phyloP scores from a whole-genome alignment of 2,888 invertebrate species.

The Andrena hattorfiana region DNA sequence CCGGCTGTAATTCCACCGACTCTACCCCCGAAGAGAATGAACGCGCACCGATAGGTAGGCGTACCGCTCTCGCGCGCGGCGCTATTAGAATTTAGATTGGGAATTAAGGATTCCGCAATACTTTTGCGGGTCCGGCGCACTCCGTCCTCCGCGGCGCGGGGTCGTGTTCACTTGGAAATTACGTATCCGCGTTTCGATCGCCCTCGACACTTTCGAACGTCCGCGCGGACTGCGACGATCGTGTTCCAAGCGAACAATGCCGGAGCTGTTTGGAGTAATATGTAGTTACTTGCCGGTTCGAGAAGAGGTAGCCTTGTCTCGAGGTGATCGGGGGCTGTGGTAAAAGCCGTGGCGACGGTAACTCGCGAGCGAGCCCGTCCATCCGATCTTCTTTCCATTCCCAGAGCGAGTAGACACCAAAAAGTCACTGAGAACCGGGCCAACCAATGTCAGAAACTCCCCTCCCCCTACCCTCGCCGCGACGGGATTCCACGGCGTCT shows the following conservation, averaged over 20 bases:
- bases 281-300: no score
- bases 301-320: no score
- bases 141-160: background rate
- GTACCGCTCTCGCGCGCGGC: slow-evolving; percentile 7
- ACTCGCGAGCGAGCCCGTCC: background rate
- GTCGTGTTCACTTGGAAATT: slow-evolving; percentile 36
- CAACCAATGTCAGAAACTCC: background rate
- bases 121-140: slow-evolving; percentile 20
- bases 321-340: background rate
- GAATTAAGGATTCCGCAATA: slow-evolving; percentile 66
- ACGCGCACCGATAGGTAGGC: slow-evolving; percentile 34
- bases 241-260: background rate
- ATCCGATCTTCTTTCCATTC: background rate
- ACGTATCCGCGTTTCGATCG: slow-evolving; percentile 38
- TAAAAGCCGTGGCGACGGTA: background rate
- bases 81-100: slow-evolving; percentile 73
- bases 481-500: slow-evolving; percentile 12
- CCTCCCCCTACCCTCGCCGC: background rate
- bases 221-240: background rate
- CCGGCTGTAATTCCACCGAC: slow-evolving; percentile 67
- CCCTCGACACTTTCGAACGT: slow-evolving; percentile 9
- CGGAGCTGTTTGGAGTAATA: background rate
- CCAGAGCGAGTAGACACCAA: background rate
- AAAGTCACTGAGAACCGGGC: slow-evolving; percentile 9
- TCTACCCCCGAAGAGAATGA: slow-evolving; percentile 58